These are phyloP conservation scores for Galeopsomyia nigrocyanea DNA, from an alignment of 2,888 invertebrate genomes.

Conservation along the genomic window DNA sequence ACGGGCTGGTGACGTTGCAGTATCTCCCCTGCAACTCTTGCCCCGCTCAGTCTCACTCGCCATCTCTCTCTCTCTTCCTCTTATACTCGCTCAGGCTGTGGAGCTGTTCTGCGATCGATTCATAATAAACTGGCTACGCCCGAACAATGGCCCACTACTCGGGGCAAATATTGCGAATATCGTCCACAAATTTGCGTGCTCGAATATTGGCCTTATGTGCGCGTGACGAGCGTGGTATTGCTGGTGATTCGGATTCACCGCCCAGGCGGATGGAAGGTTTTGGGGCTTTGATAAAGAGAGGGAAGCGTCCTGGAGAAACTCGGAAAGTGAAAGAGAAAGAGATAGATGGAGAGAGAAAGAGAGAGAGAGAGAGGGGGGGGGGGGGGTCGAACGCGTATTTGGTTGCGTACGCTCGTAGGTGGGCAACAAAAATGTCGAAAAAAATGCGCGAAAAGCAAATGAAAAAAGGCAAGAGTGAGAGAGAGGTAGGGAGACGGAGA, in stretches of 20 bases:
- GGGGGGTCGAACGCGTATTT: constrained; percentile 54
- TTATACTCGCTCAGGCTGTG: constrained; percentile 9
- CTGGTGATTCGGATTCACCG: constrained; percentile 29
- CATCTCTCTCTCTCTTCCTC: constrained; percentile 26
- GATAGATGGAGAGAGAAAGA: neutral
- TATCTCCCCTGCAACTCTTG: constrained; percentile 51
- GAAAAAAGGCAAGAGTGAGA: constrained; percentile 22
- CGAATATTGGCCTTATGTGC: constrained; percentile 46
- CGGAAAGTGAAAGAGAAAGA: constrained; percentile 27
- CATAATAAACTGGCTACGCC: constrained; percentile 63
- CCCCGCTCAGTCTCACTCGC: neutral
- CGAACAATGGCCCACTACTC: constrained; percentile 61
- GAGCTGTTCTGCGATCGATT: constrained; percentile 60
- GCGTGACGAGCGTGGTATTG: constrained; percentile 50
- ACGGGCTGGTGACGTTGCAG: constrained; percentile 62
- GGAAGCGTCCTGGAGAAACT: constrained; percentile 7
- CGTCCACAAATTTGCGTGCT: constrained; percentile 59
- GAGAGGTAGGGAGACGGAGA: neutral
- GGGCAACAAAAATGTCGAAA: constrained; percentile 51
- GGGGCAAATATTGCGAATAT: constrained; percentile 58
- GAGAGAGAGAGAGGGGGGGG: constrained; percentile 24
- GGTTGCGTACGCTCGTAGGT: constrained; percentile 58
- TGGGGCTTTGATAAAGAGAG: constrained; percentile 7
- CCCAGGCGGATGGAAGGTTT: constrained; percentile 42
- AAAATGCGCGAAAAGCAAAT: constrained; percentile 8